Base-by-base conservation (phyloP, 2,888 invertebrate genomes). In the Molorchus minor region DNA sequence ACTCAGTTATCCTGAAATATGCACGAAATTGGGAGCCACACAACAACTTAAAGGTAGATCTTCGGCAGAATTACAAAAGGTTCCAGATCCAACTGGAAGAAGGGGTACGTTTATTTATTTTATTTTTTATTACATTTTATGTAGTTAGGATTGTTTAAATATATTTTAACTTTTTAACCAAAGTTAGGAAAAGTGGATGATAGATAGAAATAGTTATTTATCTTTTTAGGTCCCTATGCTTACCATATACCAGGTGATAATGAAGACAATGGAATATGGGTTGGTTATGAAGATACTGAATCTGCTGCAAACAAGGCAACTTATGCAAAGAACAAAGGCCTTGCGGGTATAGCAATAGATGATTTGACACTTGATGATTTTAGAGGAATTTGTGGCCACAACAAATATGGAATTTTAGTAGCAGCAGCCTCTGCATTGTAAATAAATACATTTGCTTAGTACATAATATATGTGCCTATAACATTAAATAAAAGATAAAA, bases 301-400 rank as follows among this genome's bases (percentile, higher is more conserved):
- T 88, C 89, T 0, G 91, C 90, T 44, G 88, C 88, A 17, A 87
- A 87, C 73, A 92, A 92, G 79, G 92, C 91, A 0, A 78, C 81
- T 7, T 93, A 87, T 70, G 90, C 71, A 64, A 89, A 90, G 72
- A 84, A 85, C 1, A 90, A 89, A 77, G 87, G 86, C 17, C 84
- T 92, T 7, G 93, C 90, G n/a, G 93, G 92, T 36, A 82, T 92
- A 4, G 89, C 91, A 0, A 83, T 93, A 29, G 82, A 85, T 19
- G 92, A 93, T 67, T 81, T 93, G 19, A 88, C 90, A 0, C 80
- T 87, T 77, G 92, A 93, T 64, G 93, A 93, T 74, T 92, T 91
- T 83, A 86, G 88, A 46, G 92, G 92, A 12, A 83, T 87, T 15
- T 93, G 93, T 81, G 87, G 86, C 1, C 88, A 88, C 0, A 89